Percentiles rank a stretch among this genome's conserved stretches.
Evolutionary conservation across 2,888 invertebrate genomes (phyloP).

Genomic region (Drosophila aldrichi): DNA sequence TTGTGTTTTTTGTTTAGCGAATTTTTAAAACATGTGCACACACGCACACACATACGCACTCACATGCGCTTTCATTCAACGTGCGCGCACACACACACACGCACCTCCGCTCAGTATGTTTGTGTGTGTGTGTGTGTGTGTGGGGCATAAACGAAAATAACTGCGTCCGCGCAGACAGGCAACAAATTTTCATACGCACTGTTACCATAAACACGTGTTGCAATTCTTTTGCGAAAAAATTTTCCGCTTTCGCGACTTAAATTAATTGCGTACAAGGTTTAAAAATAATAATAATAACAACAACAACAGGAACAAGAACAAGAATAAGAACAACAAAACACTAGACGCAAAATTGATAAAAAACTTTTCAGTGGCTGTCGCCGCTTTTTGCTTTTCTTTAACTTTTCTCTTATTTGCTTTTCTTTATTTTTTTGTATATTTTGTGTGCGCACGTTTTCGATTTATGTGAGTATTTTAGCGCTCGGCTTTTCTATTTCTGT

Average conservation of each 20-base stretch:
- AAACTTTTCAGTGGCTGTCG: constrained; percentile 49
- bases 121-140: constrained; percentile 11
- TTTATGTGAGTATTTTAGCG: constrained; percentile 44
- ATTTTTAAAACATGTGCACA: constrained; percentile 34
- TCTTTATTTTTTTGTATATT: constrained; percentile 7
- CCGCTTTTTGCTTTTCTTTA: constrained; percentile 18
- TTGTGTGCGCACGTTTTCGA: constrained; percentile 54
- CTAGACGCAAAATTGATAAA: constrained; percentile 38
- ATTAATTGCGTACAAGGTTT: constrained; percentile 55
- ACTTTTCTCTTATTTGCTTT: background rate
- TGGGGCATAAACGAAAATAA: constrained; percentile 51
- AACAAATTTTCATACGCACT: constrained; percentile 72
- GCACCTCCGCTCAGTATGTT: background rate
- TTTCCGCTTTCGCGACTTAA: constrained; percentile 55
- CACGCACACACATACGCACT: constrained; percentile 9
- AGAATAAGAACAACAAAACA: constrained; percentile 21
- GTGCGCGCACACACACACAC: constrained; percentile 6
- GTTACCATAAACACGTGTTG: constrained; percentile 75
- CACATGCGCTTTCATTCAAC: constrained; percentile 16
- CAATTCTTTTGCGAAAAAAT: constrained; percentile 51
- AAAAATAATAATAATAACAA: constrained; percentile 28
- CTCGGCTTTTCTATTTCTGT: constrained; percentile 42
- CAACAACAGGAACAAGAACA: constrained; percentile 19
- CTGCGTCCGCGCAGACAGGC: constrained; percentile 38
- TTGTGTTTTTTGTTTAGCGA: constrained; percentile 15